Evolutionary conservation across 2,113 vertebrate genomes (phyloP).

Genomic region (Leucopsar rothschildi): DNA sequence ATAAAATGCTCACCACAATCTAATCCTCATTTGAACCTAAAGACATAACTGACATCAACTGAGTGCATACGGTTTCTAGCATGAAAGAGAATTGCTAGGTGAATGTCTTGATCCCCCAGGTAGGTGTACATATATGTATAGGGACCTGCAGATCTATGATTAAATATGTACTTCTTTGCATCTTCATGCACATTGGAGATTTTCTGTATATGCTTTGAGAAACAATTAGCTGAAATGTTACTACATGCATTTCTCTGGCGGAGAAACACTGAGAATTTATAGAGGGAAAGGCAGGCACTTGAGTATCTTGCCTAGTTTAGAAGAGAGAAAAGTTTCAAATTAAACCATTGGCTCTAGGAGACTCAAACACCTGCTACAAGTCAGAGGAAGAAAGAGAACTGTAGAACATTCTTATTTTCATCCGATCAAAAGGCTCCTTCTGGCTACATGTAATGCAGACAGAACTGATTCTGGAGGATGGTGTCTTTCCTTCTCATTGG

Average conservation of each 20-base stretch:
- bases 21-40: not conserved
- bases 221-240: not conserved
- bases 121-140: not conserved
- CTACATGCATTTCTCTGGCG: not conserved
- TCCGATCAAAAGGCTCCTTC: not conserved
- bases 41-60: not conserved
- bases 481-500: not conserved
- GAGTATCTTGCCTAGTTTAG: not conserved
- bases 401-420: not conserved
- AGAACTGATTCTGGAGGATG: not conserved
- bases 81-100: not conserved
- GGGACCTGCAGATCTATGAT: not conserved
- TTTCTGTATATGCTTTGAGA: not conserved
- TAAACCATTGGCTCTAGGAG: not conserved
- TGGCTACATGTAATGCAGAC: not conserved
- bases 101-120: not conserved
- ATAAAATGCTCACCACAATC: not conserved
- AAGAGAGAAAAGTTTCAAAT: not conserved
- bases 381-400: not conserved
- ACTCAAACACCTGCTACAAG: not conserved
- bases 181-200: not conserved
- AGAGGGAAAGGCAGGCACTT: not conserved
- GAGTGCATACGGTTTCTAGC: not conserved
- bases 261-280: not conserved
- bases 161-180: not conserved